Base-by-base conservation (phyloP, 2,888 invertebrate species). In the Macaria liturata region DNA sequence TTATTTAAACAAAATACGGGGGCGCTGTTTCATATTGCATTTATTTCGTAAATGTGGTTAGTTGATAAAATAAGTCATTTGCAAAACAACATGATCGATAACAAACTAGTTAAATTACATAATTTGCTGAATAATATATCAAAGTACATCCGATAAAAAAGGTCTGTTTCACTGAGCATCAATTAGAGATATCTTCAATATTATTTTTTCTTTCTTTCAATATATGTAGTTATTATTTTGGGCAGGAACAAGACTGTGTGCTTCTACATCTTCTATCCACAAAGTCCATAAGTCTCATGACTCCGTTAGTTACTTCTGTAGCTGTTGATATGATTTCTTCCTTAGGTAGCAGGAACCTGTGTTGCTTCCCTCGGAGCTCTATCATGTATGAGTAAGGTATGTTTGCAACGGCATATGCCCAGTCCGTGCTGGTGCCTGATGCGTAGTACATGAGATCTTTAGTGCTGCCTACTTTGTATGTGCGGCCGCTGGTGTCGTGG, bases 401-500 rank as follows among this genome's bases (percentile, higher is more conserved):
- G 48, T 80, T 81, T 3, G 83, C 81, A 3, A 76, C 76, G 0
- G 74, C 89, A 62, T 91, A 91, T 49, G 86, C 86, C 91, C 91
- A 91, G 57, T 91, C 91, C 0, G 74, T 76, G 68, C 91, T 90
- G 47, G 81, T 89, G 0, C 91, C 91, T 0, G 84, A 63, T 1
- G 91, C 81, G 65, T 80, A 91, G 72, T 91, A 91, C 91, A 91
- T 91, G 4, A 91, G 76, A 60, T 91, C 91, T 44, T 87, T 91
- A 0, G 91, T 90, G 61, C 90, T 87, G 20, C 91, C 91, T 0
- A 91, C 91, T 75, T 84, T 88, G 77, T 89, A 91, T 0, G 81
- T 89, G 59, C 78, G 82, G 0, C 86, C 86, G 50, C 71, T 84
- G n/a, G 74, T 68, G 6, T 72, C 66, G 59, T 77, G 65, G 44